Conservation (phyloP, 2,113 vertebrate species). For the Nycticorax nycticorax region DNA sequence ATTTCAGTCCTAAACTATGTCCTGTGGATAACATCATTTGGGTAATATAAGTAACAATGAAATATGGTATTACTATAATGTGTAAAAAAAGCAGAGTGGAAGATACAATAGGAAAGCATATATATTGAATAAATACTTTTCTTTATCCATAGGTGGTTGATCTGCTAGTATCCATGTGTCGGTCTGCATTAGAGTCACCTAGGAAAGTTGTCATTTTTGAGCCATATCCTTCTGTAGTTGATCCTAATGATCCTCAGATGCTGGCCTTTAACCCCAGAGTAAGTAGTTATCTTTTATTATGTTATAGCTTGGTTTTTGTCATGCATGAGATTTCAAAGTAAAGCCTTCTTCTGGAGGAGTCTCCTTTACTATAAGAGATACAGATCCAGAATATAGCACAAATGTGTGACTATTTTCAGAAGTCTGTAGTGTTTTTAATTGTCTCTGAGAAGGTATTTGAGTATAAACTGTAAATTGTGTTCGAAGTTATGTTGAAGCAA, state of each 20-base stretch:
- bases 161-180: slow-evolving; percentile 89
- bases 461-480: neutral
- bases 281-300: slow-evolving; percentile 12
- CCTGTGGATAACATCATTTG: rapidly evolving
- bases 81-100: neutral
- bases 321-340: neutral
- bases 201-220: slow-evolving; percentile 93
- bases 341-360: neutral
- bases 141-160: slow-evolving; percentile 84
- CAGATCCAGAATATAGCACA: neutral
- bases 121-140: neutral
- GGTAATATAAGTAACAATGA: neutral
- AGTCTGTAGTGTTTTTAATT: neutral
- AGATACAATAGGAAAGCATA: neutral
- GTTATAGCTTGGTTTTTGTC: neutral
- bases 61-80: neutral
- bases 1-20: neutral
- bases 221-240: slow-evolving; percentile 93
- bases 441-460: neutral
- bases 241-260: slow-evolving; percentile 87
- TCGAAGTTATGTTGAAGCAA: neutral
- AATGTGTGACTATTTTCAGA: neutral
- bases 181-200: slow-evolving; percentile 89
- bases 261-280: slow-evolving; percentile 92
- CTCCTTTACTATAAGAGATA: neutral